Base-by-base conservation (phyloP, 2,113 vertebrate genomes). In the Phycodurus eques region DNA sequence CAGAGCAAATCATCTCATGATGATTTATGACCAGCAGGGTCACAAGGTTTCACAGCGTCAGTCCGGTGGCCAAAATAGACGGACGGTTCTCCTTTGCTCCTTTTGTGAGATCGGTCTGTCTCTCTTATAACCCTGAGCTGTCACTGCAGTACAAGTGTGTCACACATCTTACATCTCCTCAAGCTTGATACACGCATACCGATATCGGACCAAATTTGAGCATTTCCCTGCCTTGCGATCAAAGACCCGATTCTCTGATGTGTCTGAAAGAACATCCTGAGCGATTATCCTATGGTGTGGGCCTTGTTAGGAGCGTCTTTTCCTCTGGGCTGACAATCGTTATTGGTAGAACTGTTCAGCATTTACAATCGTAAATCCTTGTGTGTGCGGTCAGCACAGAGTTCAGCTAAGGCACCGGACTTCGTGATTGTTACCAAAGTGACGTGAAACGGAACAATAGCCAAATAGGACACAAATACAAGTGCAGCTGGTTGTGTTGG, bases 21-120 rank as follows among this genome's bases (percentile, higher is more conserved):
- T 88, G 85, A 90, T 88, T 88, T 77, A 87, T 70, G 81, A 65
- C 39, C n/a, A 0, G 15, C 43, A 31, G 44, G 79, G 79, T 65
- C 42, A 65, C 11, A n/a, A 44, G 66, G 78, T 75, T 72, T 87
- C 79, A 57, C 76, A 43, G 39, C 68, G 35, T 72, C 71, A 68
- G 76, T 74, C 49, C 54, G 54, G 60, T 0, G 44, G 73, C 83
- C 61, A 85, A 89, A 89, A 90, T 86, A 86, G 86, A 85, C 4
- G 0, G 84, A 81, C 2, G 0, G 8, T 61, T 66, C 54, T 62
- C 27, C 13, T 35, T 64, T 42, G 12, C 12, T 42, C 39, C 71
- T 68, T 14, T 79, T 71, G 20, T n/a, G 15, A 68, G 70, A 67
- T 85, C 59, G 9, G 77, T 84, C 63, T 47, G 72, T 83, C 64